phyloP scores from a whole-genome alignment of 2,113 vertebrate genomes.

The Crotalus tigris region DNA sequence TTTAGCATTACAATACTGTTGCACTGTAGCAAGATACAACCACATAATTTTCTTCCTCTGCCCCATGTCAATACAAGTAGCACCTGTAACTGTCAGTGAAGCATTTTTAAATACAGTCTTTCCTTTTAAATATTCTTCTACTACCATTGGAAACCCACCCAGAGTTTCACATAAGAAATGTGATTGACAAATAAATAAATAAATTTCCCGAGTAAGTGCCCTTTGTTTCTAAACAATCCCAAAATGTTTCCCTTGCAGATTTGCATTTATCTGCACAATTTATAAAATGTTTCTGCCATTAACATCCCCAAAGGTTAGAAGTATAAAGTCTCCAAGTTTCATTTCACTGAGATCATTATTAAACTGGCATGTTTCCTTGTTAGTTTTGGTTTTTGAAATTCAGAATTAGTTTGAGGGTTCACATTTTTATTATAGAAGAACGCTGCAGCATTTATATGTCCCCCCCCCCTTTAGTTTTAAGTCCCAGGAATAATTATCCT shows the following conservation, averaged over 20 bases:
- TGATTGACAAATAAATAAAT: neutral
- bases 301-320: neutral
- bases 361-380: neutral
- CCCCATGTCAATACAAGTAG: neutral
- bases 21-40: neutral
- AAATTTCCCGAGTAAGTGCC: neutral
- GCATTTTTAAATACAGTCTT: neutral
- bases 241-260: neutral
- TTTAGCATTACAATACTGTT: neutral
- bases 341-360: neutral
- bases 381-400: neutral
- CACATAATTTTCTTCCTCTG: neutral
- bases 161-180: neutral
- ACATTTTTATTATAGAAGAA: slow-evolving; percentile 3
- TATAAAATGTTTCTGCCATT: neutral
- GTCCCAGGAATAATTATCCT: too few relatives aligned
- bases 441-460: neutral
- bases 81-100: neutral
- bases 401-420: neutral
- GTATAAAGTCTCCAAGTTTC: too few relatives aligned
- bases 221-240: neutral
- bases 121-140: neutral
- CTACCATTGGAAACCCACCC: neutral
- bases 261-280: neutral
- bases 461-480: too few relatives aligned